Conservation (phyloP, 2,797 vertebrate species). For the Hylomyscus alleni region DNA sequence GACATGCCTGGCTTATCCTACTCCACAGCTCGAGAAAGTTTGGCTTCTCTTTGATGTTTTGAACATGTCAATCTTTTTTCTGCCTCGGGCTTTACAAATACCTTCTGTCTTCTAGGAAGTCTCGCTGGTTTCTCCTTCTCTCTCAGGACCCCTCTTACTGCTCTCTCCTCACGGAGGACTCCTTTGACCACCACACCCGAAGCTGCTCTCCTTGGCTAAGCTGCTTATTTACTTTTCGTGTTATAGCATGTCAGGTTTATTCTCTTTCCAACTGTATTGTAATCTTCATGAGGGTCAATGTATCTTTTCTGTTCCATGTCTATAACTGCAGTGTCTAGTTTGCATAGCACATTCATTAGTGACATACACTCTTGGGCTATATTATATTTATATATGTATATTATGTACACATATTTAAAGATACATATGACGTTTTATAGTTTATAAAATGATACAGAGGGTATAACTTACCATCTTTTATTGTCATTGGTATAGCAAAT, state of each 20-base stretch:
- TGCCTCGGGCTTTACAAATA: constrained; percentile 45
- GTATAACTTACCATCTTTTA: neutral
- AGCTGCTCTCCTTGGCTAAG: neutral
- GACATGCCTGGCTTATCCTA: neutral
- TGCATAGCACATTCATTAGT: neutral
- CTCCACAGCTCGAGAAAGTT: neutral
- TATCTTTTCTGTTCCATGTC: neutral
- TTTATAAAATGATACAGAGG: neutral
- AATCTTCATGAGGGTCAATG: neutral
- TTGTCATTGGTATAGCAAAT: neutral
- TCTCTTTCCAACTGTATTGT: neutral
- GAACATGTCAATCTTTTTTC: constrained; percentile 37
- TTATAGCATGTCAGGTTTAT: neutral
- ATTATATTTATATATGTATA: neutral
- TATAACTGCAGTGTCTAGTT: neutral
- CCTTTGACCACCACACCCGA: neutral
- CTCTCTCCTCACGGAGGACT: neutral
- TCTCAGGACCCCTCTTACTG: neutral
- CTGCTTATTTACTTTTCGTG: neutral
- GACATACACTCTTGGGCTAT: neutral
- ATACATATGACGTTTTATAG: neutral
- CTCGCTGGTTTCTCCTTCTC: neutral
- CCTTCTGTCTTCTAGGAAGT: constrained; percentile 33
- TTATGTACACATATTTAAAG: no score
- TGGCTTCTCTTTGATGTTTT: constrained; percentile 31